These are phyloP conservation scores for Puma concolor DNA, from an alignment of 2,113 vertebrate species.

Conservation along the genomic window DNA sequence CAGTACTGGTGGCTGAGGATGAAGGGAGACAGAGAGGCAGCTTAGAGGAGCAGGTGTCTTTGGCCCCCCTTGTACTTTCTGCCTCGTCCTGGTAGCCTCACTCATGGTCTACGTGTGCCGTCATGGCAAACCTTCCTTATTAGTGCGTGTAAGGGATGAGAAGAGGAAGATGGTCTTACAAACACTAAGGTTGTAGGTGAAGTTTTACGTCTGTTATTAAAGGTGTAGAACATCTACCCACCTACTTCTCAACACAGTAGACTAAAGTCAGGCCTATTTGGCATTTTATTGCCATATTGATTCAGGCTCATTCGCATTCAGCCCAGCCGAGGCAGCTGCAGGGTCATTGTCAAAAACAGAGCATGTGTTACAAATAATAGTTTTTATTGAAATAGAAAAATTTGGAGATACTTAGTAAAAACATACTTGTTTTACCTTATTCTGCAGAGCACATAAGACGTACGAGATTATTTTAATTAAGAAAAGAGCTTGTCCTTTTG, in stretches of 20 bases:
- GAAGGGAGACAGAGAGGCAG: not conserved
- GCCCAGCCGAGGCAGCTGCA: not conserved
- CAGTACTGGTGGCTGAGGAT: not conserved
- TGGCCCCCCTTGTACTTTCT: not conserved
- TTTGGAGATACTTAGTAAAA: constrained; percentile 44
- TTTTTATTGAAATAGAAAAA: constrained; percentile 35
- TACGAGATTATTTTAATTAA: constrained; percentile 47
- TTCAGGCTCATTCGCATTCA: not conserved
- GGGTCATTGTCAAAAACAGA: not conserved
- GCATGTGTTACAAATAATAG: not conserved
- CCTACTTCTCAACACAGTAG: not conserved
- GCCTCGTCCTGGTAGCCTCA: not conserved
- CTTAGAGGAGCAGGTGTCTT: not conserved
- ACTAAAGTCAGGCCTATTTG: not conserved
- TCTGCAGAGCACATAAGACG: not conserved
- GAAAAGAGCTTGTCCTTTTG: constrained; percentile 46
- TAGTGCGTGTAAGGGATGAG: not conserved
- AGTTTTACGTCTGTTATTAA: constrained; percentile 29
- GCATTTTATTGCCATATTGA: constrained; percentile 6
- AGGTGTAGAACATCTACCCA: not conserved
- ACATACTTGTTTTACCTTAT: constrained; percentile 34
- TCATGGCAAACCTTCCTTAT: not conserved
- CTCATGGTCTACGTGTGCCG: not conserved
- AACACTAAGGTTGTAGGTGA: not conserved
- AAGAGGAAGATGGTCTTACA: constrained; percentile 1